Evolutionary conservation across 2,113 vertebrate species (phyloP).

Genomic region (Thunnus maccoyii): DNA sequence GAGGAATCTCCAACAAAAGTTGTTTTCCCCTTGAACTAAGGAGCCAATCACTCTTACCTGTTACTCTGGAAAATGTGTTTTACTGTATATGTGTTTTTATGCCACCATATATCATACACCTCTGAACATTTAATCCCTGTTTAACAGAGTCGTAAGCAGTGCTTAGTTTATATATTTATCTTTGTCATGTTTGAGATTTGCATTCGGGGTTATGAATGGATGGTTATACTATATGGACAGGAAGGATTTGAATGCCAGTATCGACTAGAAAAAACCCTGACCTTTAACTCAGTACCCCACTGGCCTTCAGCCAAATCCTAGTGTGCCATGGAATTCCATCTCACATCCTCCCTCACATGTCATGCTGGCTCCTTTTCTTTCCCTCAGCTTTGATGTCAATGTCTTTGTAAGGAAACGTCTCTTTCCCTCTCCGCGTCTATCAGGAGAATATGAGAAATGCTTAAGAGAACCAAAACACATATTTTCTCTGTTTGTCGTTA

Average conservation of each 20-base stretch:
- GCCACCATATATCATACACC: neutral
- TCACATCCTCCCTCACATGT: slow-evolving; percentile 68
- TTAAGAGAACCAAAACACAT: slow-evolving; percentile 47
- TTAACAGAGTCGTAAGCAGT: neutral
- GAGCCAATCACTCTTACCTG: neutral
- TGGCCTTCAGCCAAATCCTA: slow-evolving; percentile 75
- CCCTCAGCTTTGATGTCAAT: slow-evolving; percentile 73
- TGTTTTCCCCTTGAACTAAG: neutral
- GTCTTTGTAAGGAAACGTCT: slow-evolving; percentile 68
- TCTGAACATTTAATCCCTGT: neutral
- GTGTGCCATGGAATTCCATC: slow-evolving; percentile 75
- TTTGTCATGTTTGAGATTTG: slow-evolving; percentile 47
- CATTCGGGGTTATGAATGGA: slow-evolving; percentile 21
- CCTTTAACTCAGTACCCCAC: slow-evolving; percentile 55
- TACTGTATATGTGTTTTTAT: neutral
- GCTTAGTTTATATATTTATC: slow-evolving; percentile 24
- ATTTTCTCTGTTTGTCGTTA: slow-evolving; percentile 67
- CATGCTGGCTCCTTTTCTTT: slow-evolving; percentile 74
- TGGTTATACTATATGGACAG: slow-evolving; percentile 28
- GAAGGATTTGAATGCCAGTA: slow-evolving; percentile 36
- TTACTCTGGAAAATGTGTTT: neutral
- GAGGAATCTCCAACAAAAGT: neutral
- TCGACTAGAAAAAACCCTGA: slow-evolving; percentile 40
- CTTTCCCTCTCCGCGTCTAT: slow-evolving; percentile 54
- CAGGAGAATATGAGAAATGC: slow-evolving; percentile 63